phyloP scores from a whole-genome alignment of 2,797 vertebrate species.

The Alca torda region DNA sequence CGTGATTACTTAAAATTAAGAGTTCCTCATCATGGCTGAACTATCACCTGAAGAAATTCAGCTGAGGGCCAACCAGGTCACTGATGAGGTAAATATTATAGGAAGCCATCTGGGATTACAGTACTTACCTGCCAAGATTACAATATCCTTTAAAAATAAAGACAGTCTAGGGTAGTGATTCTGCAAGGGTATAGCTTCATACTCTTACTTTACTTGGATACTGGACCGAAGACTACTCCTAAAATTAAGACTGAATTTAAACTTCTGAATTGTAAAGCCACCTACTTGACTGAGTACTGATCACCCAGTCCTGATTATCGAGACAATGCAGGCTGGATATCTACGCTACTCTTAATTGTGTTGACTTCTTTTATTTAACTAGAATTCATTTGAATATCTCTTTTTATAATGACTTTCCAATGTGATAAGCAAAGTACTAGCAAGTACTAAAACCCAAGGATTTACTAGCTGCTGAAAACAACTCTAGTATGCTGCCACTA shows the following conservation, averaged over 20 bases:
- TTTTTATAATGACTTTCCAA: background rate
- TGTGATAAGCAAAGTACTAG: background rate
- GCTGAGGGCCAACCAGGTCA: slow-evolving; percentile 88
- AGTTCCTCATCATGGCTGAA: slow-evolving; percentile 85
- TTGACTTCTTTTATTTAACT: background rate
- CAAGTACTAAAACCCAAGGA: background rate
- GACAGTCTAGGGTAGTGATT: background rate
- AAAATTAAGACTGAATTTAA: background rate
- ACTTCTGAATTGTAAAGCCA: background rate
- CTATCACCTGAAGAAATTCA: slow-evolving; percentile 89
- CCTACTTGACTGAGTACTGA: background rate
- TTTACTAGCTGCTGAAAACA: background rate
- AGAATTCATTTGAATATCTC: background rate
- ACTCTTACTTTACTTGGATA: background rate
- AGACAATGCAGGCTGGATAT: background rate
- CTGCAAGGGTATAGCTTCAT: background rate
- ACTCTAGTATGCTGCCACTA: background rate
- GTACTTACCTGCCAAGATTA: background rate
- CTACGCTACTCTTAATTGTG: background rate
- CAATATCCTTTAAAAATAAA: background rate
- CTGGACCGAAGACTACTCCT: background rate
- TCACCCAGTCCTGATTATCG: background rate
- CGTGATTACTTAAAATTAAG: background rate
- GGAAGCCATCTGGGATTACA: background rate
- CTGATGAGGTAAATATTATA: slow-evolving; percentile 87